These are phyloP conservation scores for Palythoa grandiflora DNA, from an alignment of 92 coral and sea anemone species.

Conservation along the genomic window DNA sequence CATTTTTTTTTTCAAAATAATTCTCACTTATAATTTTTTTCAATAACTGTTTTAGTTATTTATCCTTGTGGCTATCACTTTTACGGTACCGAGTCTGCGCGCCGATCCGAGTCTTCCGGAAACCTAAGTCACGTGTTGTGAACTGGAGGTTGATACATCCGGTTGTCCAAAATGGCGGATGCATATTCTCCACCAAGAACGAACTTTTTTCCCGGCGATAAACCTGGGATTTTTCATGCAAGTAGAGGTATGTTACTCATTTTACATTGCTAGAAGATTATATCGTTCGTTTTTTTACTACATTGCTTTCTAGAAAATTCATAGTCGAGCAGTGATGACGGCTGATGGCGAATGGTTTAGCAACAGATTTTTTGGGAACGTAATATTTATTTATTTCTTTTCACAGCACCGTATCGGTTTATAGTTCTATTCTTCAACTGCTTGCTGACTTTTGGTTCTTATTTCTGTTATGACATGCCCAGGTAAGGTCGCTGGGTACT, in stretches of 20 bases:
- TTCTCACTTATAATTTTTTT: no score
- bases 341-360: no score
- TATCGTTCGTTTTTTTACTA: background rate
- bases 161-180: constrained; percentile 14
- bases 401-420: constrained; percentile 73
- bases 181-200: background rate
- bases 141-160: background rate
- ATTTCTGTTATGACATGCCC: constrained; percentile 93
- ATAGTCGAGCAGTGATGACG: no score
- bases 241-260: constrained; percentile 56
- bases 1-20: no score
- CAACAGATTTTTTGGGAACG: no score
- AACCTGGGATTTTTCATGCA: constrained; percentile 62
- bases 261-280: background rate
- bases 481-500: constrained; percentile 53
- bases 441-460: constrained; percentile 86
- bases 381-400: background rate
- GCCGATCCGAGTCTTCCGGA: no score
- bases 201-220: constrained; percentile 55
- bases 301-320: background rate
- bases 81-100: no score
- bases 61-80: background rate
- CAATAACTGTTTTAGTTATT: no score
- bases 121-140: constrained; percentile 21
- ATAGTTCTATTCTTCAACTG: constrained; percentile 83